Base-by-base conservation (phyloP, 2,888 invertebrate species). In the Parnassius mnemosyne region DNA sequence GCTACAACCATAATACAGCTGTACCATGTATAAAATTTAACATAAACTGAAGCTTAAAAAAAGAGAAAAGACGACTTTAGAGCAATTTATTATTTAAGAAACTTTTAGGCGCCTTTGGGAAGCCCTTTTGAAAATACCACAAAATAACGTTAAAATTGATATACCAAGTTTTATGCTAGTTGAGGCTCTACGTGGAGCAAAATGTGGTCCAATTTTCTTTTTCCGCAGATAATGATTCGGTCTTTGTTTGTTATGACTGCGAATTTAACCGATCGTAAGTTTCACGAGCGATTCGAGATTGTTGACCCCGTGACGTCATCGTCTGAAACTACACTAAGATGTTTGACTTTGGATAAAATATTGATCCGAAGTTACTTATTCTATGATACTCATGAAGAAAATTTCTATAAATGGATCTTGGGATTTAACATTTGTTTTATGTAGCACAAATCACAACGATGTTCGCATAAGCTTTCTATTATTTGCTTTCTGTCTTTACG, bases 211-310 rank as follows among this genome's bases (percentile, higher is more conserved):
- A 20, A 59, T 66, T 69, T 69, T 20, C 42, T 59, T 55, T 49
- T 55, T 47, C 10, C 10, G 25, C 42, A 13, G 25, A 52, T 59
- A 65, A 59, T 52, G 44, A 52, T 65, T 54, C 25, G 51, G 42
- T 42, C 47, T 50, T 68, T 61, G 78, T 80, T 84, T 87, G 85
- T 86, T 88, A 85, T 87, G 87, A 80, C 83, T 85, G 89, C 84
- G 78, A 87, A 86, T 83, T 80, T 83, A 73, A 76, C 75, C 76
- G 75, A 80, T 79, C 73, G 76, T 73, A 76, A 82, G 79, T 84
- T 87, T 86, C 82, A 81, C 76, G 79, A 77, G 74, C 68, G 53
- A 55, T 68, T 65, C 67, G 66, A 58, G 88, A 81, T 85, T 85
- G 72, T 78, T 81, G 84, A 69, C 79, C 89, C 66, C 72, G 64